Evolutionary conservation across 2,888 invertebrate species (phyloP).

Genomic region (Spilarctia lutea): DNA sequence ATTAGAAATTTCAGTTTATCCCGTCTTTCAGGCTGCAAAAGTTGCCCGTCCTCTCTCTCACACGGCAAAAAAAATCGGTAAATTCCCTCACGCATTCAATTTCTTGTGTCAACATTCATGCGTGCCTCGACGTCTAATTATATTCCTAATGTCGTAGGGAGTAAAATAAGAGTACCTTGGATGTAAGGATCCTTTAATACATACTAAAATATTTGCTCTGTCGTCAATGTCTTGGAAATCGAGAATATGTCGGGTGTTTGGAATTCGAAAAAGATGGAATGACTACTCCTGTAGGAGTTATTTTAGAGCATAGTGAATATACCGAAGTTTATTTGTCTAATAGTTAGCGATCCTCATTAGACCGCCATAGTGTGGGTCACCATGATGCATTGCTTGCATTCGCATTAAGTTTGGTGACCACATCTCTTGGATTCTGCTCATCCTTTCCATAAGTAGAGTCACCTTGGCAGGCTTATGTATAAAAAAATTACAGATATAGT

Average conservation of each 20-base stretch:
- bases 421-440: too few relatives aligned
- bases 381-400: too few relatives aligned
- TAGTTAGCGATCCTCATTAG: too few relatives aligned
- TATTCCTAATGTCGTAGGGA: constrained; percentile 46
- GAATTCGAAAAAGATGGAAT: constrained; percentile 4
- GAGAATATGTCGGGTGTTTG: constrained; percentile 5
- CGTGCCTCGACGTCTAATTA: constrained; percentile 51
- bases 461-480: too few relatives aligned
- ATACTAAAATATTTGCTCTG: constrained; percentile 24
- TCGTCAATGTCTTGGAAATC: constrained; percentile 11
- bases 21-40: neutral
- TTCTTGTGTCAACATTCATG: constrained; percentile 53
- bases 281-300: neutral
- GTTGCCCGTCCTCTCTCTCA: constrained; percentile 14
- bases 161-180: constrained; percentile 39
- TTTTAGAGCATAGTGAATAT: neutral
- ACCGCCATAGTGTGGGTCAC: too few relatives aligned
- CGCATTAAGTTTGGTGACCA: too few relatives aligned
- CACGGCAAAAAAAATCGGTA: constrained; percentile 29
- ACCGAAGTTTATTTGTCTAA: neutral
- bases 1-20: neutral
- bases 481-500: neutral
- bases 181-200: constrained; percentile 26
- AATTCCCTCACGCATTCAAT: constrained; percentile 56
- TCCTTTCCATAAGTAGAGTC: too few relatives aligned